These are phyloP conservation scores for Eremophila alpestris DNA, from an alignment of 2,797 vertebrate genomes.

Conservation along the genomic window DNA sequence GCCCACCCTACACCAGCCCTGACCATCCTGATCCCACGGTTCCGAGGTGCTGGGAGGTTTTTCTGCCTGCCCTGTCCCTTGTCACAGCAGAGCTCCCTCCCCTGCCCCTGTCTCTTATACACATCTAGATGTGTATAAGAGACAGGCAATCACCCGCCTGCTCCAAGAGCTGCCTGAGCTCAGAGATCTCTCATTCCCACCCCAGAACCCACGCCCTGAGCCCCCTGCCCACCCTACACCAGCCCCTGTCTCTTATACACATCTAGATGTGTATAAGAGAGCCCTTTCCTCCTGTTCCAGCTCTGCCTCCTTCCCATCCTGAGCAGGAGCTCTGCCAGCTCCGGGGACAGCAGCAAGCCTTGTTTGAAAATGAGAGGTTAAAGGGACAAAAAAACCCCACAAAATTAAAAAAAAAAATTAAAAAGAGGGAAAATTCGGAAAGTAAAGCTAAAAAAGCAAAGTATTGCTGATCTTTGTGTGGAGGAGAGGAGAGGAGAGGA, in stretches of 20 bases:
- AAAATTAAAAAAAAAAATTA: too few relatives aligned
- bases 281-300: background rate
- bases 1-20: too few relatives aligned
- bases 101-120: too few relatives aligned
- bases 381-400: background rate
- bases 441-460: background rate
- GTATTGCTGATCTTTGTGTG: background rate
- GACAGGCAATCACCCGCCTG: too few relatives aligned
- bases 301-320: background rate
- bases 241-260: too few relatives aligned
- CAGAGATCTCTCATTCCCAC: too few relatives aligned
- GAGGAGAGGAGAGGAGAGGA: too few relatives aligned
- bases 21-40: accelerated
- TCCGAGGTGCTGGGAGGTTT: background rate
- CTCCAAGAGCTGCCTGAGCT: too few relatives aligned
- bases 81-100: background rate
- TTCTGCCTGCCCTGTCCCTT: background rate
- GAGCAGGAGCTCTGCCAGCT: background rate
- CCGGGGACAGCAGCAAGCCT: background rate
- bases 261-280: too few relatives aligned
- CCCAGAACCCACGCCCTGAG: too few relatives aligned
- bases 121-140: too few relatives aligned
- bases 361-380: background rate
- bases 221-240: too few relatives aligned
- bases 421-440: background rate